These are phyloP conservation scores for Phthorimaea operculella DNA, from an alignment of 1,140 invertebrate species.

Conservation along the genomic window DNA sequence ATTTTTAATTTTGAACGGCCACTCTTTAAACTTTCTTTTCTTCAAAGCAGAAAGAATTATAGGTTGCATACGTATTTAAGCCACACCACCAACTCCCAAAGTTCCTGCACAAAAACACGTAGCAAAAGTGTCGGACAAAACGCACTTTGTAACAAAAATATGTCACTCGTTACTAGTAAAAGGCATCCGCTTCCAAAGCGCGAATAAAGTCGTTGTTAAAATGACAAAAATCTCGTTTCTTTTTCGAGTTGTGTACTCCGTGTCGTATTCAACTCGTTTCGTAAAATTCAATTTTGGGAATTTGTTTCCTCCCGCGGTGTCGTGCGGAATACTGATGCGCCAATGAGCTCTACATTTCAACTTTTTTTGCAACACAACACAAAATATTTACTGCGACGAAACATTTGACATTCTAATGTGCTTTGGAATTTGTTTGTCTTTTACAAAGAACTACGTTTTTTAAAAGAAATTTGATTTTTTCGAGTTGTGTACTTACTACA, in stretches of 20 bases:
- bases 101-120: too few relatives aligned
- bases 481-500: too few relatives aligned
- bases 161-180: not conserved
- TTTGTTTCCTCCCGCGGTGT: conserved; percentile 62
- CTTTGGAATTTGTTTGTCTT: too few relatives aligned
- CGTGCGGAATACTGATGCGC: conserved; percentile 60
- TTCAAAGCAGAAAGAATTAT: too few relatives aligned
- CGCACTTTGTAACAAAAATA: not conserved
- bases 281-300: conserved; percentile 68
- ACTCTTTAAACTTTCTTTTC: not conserved
- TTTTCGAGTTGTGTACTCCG: conserved; percentile 57
- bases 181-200: not conserved
- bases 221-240: conserved; percentile 62
- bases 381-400: conserved; percentile 28
- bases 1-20: not conserved
- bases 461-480: too few relatives aligned
- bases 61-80: too few relatives aligned
- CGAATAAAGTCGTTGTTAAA: conserved; percentile 46
- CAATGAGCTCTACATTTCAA: conserved; percentile 30
- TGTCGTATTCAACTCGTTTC: conserved; percentile 67
- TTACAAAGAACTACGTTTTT: too few relatives aligned
- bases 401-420: conserved; percentile 24
- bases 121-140: too few relatives aligned
- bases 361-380: conserved; percentile 35
- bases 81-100: too few relatives aligned